Evolutionary conservation across 2,113 vertebrate genomes (phyloP).

Genomic region (Poeciliopsis occidentalis): DNA sequence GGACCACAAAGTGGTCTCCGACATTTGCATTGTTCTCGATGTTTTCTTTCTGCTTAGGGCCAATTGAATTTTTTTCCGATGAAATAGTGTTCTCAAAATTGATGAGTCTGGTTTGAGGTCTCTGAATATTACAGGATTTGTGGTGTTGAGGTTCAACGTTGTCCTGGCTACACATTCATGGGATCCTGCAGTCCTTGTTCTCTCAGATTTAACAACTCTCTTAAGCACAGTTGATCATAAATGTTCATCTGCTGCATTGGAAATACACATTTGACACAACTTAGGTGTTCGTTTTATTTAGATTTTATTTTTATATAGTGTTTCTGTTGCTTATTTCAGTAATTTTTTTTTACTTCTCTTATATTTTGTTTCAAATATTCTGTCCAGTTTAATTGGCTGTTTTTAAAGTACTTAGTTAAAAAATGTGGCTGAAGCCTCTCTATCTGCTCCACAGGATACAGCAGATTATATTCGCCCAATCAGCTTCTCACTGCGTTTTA

Average conservation of each 20-base stretch:
- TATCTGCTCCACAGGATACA: conserved; percentile 83
- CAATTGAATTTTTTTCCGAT: neutral
- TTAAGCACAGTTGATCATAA: neutral
- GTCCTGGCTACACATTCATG: neutral
- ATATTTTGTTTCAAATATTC: no score
- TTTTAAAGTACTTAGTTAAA: neutral
- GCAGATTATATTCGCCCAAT: conserved; percentile 92
- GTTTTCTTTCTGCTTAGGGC: neutral
- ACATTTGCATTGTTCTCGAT: neutral
- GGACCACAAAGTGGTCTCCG: neutral
- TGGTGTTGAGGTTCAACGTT: neutral
- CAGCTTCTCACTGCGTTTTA: conserved; percentile 85
- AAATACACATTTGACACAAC: neutral
- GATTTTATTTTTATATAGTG: no score
- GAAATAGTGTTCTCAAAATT: neutral
- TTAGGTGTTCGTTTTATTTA: no score
- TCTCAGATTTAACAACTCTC: neutral
- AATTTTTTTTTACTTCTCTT: no score
- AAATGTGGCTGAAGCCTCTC: neutral
- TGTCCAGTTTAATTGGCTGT: no score
- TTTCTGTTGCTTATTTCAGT: no score
- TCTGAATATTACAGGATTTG: neutral
- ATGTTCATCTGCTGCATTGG: neutral
- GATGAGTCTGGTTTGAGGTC: neutral
- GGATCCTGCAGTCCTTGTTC: neutral